Conservation (phyloP, 2,888 invertebrate genomes). For the Leptinotarsa peninsularis region DNA sequence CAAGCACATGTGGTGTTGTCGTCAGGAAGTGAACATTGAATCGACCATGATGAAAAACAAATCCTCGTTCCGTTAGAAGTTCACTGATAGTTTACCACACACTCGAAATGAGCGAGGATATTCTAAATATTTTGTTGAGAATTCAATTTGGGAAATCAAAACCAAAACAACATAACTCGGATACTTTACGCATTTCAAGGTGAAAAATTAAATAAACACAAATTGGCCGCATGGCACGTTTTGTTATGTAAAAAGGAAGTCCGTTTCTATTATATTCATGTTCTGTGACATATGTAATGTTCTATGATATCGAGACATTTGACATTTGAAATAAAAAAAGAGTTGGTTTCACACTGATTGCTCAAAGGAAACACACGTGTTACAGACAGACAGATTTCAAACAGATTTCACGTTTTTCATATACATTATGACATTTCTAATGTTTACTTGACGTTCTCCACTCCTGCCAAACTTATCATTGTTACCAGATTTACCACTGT, state of each 20-base stretch:
- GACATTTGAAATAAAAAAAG: too few relatives aligned
- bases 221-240: not conserved
- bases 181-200: constrained; percentile 7
- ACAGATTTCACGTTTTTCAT: too few relatives aligned
- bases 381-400: too few relatives aligned
- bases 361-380: too few relatives aligned
- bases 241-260: not conserved
- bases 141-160: constrained; percentile 15
- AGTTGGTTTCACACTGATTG: too few relatives aligned
- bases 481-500: too few relatives aligned
- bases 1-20: not conserved
- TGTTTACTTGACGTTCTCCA: too few relatives aligned
- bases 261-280: not conserved
- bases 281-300: too few relatives aligned
- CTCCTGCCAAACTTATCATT: too few relatives aligned
- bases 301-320: too few relatives aligned
- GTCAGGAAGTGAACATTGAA: constrained; percentile 8
- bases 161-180: constrained; percentile 8
- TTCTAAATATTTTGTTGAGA: constrained; percentile 14
- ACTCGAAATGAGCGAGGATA: constrained; percentile 5
- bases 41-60: not conserved
- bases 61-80: not conserved
- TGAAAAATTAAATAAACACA: not conserved
- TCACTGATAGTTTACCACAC: constrained; percentile 9
- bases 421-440: too few relatives aligned